phyloP scores from a whole-genome alignment of 2,888 invertebrate genomes.

The Erebia ligea region DNA sequence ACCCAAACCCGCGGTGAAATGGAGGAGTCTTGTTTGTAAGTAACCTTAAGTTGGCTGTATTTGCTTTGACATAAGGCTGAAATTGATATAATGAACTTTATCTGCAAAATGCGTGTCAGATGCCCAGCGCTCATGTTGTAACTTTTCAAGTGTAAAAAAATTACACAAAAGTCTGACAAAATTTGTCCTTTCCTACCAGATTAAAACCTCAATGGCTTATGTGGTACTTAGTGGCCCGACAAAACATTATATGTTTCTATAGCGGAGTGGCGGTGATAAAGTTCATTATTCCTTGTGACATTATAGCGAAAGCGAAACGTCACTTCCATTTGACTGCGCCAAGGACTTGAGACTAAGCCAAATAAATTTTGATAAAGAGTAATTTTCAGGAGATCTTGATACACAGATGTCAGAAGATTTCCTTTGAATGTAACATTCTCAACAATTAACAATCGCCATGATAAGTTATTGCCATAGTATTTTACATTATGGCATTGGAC shows the following conservation, averaged over 20 bases:
- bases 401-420: slow-evolving; percentile 34
- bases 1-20: too few species aligned
- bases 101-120: background rate
- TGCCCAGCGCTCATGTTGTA: too few species aligned
- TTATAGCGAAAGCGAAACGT: background rate
- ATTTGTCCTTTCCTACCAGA: too few species aligned
- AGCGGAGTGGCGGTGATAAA: background rate
- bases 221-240: too few species aligned
- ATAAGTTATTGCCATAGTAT: slow-evolving; percentile 9
- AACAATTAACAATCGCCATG: slow-evolving; percentile 35
- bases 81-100: background rate
- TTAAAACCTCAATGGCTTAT: too few species aligned
- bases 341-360: background rate
- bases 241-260: too few species aligned
- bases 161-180: too few species aligned
- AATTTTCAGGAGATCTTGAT: slow-evolving; percentile 9
- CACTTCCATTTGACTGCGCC: background rate
- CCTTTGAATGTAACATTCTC: slow-evolving; percentile 35
- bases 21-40: too few species aligned
- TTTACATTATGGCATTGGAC: background rate
- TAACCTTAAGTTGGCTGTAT: too few species aligned
- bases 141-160: too few species aligned
- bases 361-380: background rate
- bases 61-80: too few species aligned
- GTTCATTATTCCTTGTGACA: background rate